phyloP scores from a whole-genome alignment of 2,113 vertebrate genomes.

The Bambusicola thoracicus region DNA sequence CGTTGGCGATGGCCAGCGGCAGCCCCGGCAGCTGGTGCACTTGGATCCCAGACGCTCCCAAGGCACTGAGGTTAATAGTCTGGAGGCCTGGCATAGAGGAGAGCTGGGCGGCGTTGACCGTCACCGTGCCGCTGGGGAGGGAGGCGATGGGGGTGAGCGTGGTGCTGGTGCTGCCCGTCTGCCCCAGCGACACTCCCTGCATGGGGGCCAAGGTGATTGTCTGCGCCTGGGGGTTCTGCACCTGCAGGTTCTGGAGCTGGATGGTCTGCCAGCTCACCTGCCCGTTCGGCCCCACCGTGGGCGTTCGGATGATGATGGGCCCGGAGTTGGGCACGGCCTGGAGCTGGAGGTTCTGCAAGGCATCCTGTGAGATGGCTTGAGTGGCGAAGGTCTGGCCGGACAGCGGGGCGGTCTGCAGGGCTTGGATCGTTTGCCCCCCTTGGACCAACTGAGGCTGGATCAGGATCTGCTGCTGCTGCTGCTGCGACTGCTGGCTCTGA shows the following conservation, averaged over 20 bases:
- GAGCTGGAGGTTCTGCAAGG: constrained; percentile 94
- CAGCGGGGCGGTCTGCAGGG: constrained; percentile 85
- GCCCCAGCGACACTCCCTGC: constrained; percentile 88
- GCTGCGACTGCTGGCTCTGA: constrained; percentile 79
- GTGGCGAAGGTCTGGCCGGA: constrained; percentile 88
- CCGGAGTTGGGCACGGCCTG: constrained; percentile 89
- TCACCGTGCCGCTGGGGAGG: constrained; percentile 82
- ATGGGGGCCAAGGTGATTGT: constrained; percentile 93
- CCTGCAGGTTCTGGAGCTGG: constrained; percentile 92
- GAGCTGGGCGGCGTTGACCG: constrained; percentile 90
- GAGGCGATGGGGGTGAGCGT: constrained; percentile 82
- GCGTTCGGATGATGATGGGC: constrained; percentile 90
- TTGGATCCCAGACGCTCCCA: constrained; percentile 90
- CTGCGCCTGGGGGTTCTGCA: constrained; percentile 87
- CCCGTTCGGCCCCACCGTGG: constrained; percentile 91
- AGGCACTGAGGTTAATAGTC: constrained; percentile 96
- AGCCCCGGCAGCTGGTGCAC: constrained; percentile 94
- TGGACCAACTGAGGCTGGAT: constrained; percentile 88
- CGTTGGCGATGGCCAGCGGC: constrained; percentile 87
- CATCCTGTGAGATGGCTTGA: constrained; percentile 91
- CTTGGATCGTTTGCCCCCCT: constrained; percentile 86
- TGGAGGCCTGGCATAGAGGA: constrained; percentile 89
- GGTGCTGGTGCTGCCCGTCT: constrained; percentile 81
- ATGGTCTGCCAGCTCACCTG: constrained; percentile 98
- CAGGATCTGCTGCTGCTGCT: constrained; percentile 89